These are phyloP conservation scores for Rutpela maculata DNA, from an alignment of 2,888 invertebrate genomes.

Conservation along the genomic window DNA sequence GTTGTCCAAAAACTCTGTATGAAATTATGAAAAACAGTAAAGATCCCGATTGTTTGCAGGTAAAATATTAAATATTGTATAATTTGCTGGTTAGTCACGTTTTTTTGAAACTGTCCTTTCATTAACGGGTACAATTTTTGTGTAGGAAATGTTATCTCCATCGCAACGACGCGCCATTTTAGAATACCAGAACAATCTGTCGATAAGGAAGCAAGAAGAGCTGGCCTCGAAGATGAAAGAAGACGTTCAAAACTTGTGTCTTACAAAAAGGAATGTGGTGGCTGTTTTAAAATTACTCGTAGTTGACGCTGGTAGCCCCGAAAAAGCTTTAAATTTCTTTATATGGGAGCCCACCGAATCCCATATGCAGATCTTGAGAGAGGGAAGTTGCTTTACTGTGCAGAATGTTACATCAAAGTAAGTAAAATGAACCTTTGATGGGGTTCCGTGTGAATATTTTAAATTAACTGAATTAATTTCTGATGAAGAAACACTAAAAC, in stretches of 20 bases:
- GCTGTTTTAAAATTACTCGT: conserved; percentile 74
- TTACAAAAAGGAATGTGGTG: conserved; percentile 69
- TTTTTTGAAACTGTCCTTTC: neutral
- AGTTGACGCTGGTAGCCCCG: conserved; percentile 68
- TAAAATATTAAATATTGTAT: conserved; percentile 59
- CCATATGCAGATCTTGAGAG: conserved; percentile 77
- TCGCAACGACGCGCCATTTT: conserved; percentile 73
- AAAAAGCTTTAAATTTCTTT: conserved; percentile 76
- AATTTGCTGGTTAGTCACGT: too few species aligned
- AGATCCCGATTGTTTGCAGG: conserved; percentile 75
- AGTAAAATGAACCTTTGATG: conserved; percentile 10
- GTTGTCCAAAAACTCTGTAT: conserved; percentile 64
- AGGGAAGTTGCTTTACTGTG: conserved; percentile 79
- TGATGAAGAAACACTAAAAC: too few species aligned
- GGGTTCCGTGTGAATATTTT: too few species aligned
- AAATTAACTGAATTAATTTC: too few species aligned
- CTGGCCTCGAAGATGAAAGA: conserved; percentile 58
- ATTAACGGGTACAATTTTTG: conserved; percentile 43
- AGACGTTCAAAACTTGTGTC: conserved; percentile 56
- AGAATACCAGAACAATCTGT: conserved; percentile 70
- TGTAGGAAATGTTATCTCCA: conserved; percentile 74
- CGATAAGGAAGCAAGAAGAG: conserved; percentile 67
- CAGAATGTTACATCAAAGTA: conserved; percentile 77
- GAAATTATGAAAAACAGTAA: conserved; percentile 71
- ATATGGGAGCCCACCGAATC: conserved; percentile 84